A percentile compares a stretch with the other conserved stretches of the same genome.
phyloP scores from a whole-genome alignment of 1,140 invertebrate genomes.

The Formica exsecta region DNA sequence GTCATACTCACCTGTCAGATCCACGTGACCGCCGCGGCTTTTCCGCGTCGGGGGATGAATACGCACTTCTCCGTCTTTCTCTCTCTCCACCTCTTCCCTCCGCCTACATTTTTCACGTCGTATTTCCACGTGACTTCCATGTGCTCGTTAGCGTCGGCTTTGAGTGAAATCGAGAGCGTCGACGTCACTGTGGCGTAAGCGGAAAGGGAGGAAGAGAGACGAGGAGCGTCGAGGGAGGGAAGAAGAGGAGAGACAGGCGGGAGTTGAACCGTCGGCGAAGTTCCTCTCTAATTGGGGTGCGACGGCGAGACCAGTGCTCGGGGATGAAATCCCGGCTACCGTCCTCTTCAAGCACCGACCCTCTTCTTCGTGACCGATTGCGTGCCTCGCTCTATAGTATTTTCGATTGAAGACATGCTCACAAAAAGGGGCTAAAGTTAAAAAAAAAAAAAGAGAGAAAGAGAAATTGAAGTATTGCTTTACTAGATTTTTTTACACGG shows the following conservation, averaged over 20 bases:
- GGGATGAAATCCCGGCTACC: conserved; percentile 76
- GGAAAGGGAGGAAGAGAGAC: conserved; percentile 63
- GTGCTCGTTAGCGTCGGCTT: conserved; percentile 86
- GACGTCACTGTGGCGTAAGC: conserved; percentile 78
- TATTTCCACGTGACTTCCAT: conserved; percentile 86
- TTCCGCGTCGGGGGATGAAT: conserved; percentile 52
- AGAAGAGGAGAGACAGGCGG: conserved; percentile 14
- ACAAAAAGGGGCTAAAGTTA: conserved; percentile 64
- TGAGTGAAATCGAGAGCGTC: conserved; percentile 85
- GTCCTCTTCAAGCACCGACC: conserved; percentile 70
- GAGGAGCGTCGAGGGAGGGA: conserved; percentile 14
- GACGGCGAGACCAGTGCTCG: conserved; percentile 65
- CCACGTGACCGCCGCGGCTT: conserved; percentile 69
- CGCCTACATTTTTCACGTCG: conserved; percentile 64
- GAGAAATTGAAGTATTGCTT: neutral
- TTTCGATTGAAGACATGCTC: conserved; percentile 71
- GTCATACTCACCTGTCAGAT: conserved; percentile 73
- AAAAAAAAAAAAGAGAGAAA: conserved; percentile 22
- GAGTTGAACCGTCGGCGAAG: conserved; percentile 71
- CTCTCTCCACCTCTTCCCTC: too few relatives aligned
- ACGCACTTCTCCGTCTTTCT: neutral
- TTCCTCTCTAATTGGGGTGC: conserved; percentile 78
- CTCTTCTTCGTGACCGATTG: conserved; percentile 78
- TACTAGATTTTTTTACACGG: neutral
- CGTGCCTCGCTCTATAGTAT: conserved; percentile 72